phyloP scores from a whole-genome alignment of 2,797 vertebrate species.

The Muscicapa comitata region DNA sequence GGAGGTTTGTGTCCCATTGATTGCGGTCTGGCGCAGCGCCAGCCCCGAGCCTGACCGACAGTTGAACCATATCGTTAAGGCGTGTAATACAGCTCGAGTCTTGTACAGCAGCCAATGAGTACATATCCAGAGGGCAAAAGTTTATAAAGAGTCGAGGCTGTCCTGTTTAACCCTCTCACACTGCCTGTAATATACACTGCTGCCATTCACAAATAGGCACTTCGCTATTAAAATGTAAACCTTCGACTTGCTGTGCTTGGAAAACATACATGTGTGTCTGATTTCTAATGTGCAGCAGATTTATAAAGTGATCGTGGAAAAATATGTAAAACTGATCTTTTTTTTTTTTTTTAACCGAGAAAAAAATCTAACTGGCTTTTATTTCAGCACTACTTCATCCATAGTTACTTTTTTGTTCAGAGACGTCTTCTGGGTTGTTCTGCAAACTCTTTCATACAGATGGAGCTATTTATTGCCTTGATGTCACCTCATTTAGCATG shows the following conservation, averaged over 20 bases:
- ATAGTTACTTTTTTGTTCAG: slow-evolving; percentile 15
- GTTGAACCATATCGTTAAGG: slow-evolving; percentile 99
- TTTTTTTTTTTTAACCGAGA: background rate
- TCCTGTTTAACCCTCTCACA: slow-evolving; percentile 84
- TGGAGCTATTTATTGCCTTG: slow-evolving; percentile 62
- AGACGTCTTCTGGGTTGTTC: slow-evolving; percentile 30
- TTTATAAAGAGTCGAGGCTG: slow-evolving; percentile 81
- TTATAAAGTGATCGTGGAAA: slow-evolving; percentile 53
- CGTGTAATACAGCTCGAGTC: slow-evolving; percentile 83
- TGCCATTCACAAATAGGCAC: slow-evolving; percentile 71
- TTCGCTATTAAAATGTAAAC: slow-evolving; percentile 50
- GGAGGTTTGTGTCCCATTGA: slow-evolving; percentile 89
- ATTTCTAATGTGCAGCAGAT: slow-evolving; percentile 38
- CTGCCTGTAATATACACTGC: slow-evolving; percentile 76
- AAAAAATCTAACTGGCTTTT: background rate
- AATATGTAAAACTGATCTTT: background rate
- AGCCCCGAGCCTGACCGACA: slow-evolving; percentile 96
- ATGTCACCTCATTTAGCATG: slow-evolving; percentile 63
- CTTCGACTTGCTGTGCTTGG: background rate
- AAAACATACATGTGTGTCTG: slow-evolving; percentile 12
- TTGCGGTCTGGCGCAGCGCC: slow-evolving; percentile 93
- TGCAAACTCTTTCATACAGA: slow-evolving; percentile 44
- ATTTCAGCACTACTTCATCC: background rate
- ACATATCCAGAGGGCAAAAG: slow-evolving; percentile 86
- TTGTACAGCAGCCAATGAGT: slow-evolving; percentile 84